Evolutionary conservation across 2,888 invertebrate genomes (phyloP), one percentile per base, ranked within the genome.

Genomic region (Parasteatoda lunata): DNA sequence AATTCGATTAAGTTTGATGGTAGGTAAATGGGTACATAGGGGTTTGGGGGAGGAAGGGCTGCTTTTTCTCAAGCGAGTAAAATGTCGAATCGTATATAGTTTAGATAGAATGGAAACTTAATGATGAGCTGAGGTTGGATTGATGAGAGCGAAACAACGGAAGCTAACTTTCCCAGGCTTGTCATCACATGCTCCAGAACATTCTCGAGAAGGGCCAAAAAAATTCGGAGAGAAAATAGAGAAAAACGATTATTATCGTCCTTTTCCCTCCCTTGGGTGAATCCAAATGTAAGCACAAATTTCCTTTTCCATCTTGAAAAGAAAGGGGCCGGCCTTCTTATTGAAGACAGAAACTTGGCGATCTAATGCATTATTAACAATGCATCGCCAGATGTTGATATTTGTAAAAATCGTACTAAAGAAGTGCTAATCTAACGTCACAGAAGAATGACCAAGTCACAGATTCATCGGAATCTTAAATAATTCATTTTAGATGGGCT

Each of bases 201-300:
- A 75, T 49, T 76, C 64, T 15, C 45, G 64, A 7, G 11, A n/a
- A 13, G 68, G 11, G 7, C 47, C 49, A 48, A 45, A n/a, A 30
- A 65, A 77, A 84, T 66, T 72, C 52, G n/a, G 13, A 15, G 77
- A 30, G 73, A 76, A 86, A 77, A 86, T 81, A 80, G 85, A 86
- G 85, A 86, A 86, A 86, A 86, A 86, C 79, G 85, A 86, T 86
- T 86, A 86, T 86, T 79, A 80, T 76, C 69, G 80, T 85, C 85
- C 85, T 65, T 85, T 70, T 51, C 64, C 48, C 79, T 72, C 77
- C 72, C 76, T 72, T 83, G 66, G 83, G 71, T 77, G 83, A 82
- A 69, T 83, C 77, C 77, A 77, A 83, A 83, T 83, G 83, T 71
- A 83, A 75, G 82, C 76, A 76, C 81, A 81, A 73, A 59, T 76